These are phyloP conservation scores for Cottus gobio DNA, from an alignment of 2,113 vertebrate genomes.

Conservation along the genomic window DNA sequence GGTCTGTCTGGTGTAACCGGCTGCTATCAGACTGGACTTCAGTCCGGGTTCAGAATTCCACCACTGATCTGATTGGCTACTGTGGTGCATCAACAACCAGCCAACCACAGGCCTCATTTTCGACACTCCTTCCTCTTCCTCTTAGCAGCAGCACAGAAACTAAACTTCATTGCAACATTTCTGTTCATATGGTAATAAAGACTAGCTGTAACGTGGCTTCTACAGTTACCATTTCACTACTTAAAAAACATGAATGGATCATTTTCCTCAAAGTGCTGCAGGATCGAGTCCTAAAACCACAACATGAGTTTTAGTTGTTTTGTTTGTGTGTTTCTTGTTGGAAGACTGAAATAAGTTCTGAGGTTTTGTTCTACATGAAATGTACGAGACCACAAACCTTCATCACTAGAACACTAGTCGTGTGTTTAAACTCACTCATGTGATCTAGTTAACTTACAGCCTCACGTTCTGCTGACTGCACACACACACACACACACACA, in stretches of 20 bases:
- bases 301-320: no score
- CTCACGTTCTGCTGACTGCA: no score
- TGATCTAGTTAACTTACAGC: neutral
- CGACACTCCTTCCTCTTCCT: conserved; percentile 58
- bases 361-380: neutral
- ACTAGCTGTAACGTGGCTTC: no score
- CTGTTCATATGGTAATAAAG: neutral
- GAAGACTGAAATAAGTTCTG: neutral
- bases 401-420: neutral
- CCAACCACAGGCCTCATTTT: conserved; percentile 66
- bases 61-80: conserved; percentile 59
- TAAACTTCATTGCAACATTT: neutral
- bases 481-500: neutral
- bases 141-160: conserved; percentile 6
- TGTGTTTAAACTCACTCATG: neutral
- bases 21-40: conserved; percentile 77
- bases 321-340: neutral
- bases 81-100: neutral
- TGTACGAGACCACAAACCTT: no score
- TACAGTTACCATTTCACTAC: neutral
- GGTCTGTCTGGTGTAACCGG: neutral
- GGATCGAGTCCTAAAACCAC: neutral
- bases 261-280: neutral
- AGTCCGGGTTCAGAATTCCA: conserved; percentile 34
- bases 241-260: neutral